A percentile compares a stretch with the other conserved stretches of the same genome.
Conservation (phyloP, 2,797 vertebrate species). For the Molossus alvarezi region DNA sequence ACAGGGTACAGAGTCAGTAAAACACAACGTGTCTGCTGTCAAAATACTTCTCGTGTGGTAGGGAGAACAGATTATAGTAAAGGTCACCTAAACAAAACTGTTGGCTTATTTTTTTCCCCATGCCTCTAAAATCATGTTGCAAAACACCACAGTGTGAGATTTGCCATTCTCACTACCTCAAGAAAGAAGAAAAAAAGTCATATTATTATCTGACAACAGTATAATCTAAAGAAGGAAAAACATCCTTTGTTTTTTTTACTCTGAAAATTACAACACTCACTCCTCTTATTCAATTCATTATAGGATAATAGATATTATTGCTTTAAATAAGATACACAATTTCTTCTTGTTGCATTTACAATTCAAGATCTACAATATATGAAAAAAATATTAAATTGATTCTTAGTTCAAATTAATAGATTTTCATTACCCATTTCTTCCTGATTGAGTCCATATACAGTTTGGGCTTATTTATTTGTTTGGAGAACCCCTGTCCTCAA, state of each 20-base stretch:
- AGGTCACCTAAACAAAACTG: not conserved
- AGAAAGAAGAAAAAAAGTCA: not conserved
- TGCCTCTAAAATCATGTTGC: not conserved
- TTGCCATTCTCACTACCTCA: not conserved
- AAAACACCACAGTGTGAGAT: not conserved
- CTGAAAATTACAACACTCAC: not conserved
- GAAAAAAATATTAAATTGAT: not conserved
- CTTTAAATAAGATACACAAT: not conserved
- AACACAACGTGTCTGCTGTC: not conserved
- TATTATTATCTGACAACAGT: not conserved
- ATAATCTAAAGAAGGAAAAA: conserved; percentile 24
- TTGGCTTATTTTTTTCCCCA: not conserved
- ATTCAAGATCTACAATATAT: not conserved
- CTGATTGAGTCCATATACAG: not conserved
- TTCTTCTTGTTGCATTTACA: not conserved
- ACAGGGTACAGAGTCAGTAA: not conserved
- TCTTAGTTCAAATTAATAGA: conserved; percentile 39
- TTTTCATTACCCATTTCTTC: not conserved
- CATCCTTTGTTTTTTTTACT: not conserved
- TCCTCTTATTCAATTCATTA: not conserved
- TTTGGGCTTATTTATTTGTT: not conserved
- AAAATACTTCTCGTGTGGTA: not conserved
- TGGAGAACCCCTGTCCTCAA: not conserved
- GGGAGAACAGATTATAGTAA: not conserved
- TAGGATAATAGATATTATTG: not conserved